These are phyloP conservation scores for Pollenia amentaria DNA, from an alignment of 2,888 invertebrate genomes.

Conservation along the genomic window DNA sequence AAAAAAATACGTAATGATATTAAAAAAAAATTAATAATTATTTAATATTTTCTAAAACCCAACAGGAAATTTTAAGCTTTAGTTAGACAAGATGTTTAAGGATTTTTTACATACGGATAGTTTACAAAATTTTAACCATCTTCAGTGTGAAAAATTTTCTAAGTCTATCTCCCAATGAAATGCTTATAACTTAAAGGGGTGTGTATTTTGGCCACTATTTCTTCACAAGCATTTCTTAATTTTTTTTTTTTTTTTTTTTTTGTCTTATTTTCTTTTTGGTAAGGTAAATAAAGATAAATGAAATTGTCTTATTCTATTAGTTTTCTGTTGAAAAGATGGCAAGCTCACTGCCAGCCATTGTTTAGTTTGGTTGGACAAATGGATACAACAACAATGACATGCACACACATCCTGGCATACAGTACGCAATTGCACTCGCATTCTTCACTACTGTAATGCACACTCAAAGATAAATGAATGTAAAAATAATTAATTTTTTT, in stretches of 20 bases:
- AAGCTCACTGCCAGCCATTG: slow-evolving; percentile 64
- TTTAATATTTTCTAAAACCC: too few species aligned
- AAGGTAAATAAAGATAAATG: slow-evolving; percentile 69
- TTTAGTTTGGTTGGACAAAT: slow-evolving; percentile 60
- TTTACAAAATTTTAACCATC: too few species aligned
- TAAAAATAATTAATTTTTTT: slow-evolving; percentile 44
- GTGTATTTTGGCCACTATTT: slow-evolving; percentile 26
- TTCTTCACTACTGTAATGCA: not conserved
- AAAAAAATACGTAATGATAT: not conserved
- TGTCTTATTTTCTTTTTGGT: too few species aligned
- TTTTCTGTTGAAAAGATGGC: slow-evolving; percentile 66
- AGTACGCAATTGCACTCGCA: slow-evolving; percentile 22
- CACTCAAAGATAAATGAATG: slow-evolving; percentile 17
- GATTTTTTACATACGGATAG: too few species aligned
- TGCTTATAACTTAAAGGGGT: slow-evolving; percentile 35
- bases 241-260: too few species aligned
- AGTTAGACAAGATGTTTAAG: too few species aligned
- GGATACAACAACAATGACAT: slow-evolving; percentile 33
- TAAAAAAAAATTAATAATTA: not conserved
- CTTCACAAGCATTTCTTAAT: not conserved
- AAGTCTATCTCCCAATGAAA: slow-evolving; percentile 8
- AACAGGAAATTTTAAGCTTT: too few species aligned
- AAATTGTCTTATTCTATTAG: slow-evolving; percentile 64
- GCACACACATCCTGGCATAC: not conserved
- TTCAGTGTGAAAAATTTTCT: not conserved